Percentiles rank a stretch among this genome's conserved stretches.
Evolutionary conservation across 30 jellyfish, hydroid and myxozoan genomes (phyloP).

Genomic region (Pseudorhiza aurosa): DNA sequence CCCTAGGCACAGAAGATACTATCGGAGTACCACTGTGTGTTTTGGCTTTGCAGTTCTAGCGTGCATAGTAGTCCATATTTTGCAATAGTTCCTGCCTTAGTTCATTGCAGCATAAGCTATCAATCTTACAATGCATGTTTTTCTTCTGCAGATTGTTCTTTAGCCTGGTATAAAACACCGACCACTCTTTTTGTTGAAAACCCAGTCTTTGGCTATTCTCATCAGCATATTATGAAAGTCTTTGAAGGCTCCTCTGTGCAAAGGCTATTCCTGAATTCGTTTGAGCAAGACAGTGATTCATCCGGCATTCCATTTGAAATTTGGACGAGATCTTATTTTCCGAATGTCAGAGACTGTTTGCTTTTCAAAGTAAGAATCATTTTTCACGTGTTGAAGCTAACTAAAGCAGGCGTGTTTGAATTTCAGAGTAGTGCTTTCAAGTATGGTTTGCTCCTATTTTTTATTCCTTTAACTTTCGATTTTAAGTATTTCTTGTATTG

Average conservation of each 20-base stretch:
- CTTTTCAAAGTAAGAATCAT: slow-evolving; percentile 47
- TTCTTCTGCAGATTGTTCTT: slow-evolving; percentile 12
- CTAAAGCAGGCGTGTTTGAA: too few relatives aligned
- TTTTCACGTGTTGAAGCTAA: background rate
- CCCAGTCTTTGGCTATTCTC: slow-evolving; percentile 64
- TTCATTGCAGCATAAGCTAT: too few relatives aligned
- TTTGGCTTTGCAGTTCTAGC: too few relatives aligned
- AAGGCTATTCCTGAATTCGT: slow-evolving; percentile 41
- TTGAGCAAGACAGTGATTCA: background rate
- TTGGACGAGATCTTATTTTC: slow-evolving; percentile 83
- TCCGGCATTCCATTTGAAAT: slow-evolving; percentile 69
- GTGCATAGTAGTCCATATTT: too few relatives aligned
- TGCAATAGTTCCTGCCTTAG: too few relatives aligned
- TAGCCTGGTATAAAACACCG: slow-evolving; percentile 61
- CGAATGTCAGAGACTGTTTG: slow-evolving; percentile 76
- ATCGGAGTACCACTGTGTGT: too few relatives aligned
- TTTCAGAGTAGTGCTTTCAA: too few relatives aligned
- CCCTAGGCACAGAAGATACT: too few relatives aligned
- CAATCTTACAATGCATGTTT: too few relatives aligned
- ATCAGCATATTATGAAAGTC: slow-evolving; percentile 32
- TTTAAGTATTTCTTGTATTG: too few relatives aligned
- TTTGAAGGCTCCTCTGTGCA: slow-evolving; percentile 38
- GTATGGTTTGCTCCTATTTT: too few relatives aligned
- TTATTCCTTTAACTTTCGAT: too few relatives aligned
- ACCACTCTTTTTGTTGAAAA: slow-evolving; percentile 75